Evolutionary conservation across 2,797 vertebrate species (phyloP), one percentile per base, ranked within the genome.

Genomic region (Acanthurus lineatus): DNA sequence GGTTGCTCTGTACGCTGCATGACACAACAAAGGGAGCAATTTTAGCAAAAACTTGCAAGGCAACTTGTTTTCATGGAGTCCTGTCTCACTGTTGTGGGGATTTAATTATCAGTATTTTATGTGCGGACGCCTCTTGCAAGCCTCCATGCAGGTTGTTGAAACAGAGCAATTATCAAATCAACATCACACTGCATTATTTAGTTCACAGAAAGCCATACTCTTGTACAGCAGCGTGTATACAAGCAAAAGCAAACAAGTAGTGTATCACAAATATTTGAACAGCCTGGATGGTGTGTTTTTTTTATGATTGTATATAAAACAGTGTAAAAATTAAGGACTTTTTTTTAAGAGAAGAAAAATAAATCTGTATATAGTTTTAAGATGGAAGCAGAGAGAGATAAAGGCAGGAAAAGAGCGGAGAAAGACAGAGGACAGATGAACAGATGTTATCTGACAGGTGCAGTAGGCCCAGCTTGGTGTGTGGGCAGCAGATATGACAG

Each of bases 401-500:
- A 20, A 53, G 32, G 38, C 10, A 56, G 44, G 35, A 53, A 32
- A 42, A 61, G 53, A 56, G 45, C 83, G 62, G 15, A 63, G 76
- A 70, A 53, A 82, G 73, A 79, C 59, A 59, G 70, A 76, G 81
- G 81, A 90, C 86, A 85, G 77, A 88, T 84, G 88, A 93, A 65
- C 91, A 92, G 92, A 93, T 94, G 90, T 89, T 92, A 90, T 86
- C 88, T 91, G 92, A 91, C 91, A 93, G 89, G 87, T 89, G 87
- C 87, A 86, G 85, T 84, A 77, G 78, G 84, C 81, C 80, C 79
- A 47, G 59, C 87, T 88, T 84, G 85, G 87, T 91, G 89, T 92
- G 89, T 89, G 87, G 89, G 89, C 88, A 81, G 83, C 76, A 84
- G 88, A 70, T 86, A 82, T 90, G 89, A 94, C 83, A 87, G 87